Percentiles rank a stretch among this genome's conserved stretches.
Evolutionary conservation across 2,113 vertebrate species (phyloP).

Genomic region (Rostratula benghalensis): DNA sequence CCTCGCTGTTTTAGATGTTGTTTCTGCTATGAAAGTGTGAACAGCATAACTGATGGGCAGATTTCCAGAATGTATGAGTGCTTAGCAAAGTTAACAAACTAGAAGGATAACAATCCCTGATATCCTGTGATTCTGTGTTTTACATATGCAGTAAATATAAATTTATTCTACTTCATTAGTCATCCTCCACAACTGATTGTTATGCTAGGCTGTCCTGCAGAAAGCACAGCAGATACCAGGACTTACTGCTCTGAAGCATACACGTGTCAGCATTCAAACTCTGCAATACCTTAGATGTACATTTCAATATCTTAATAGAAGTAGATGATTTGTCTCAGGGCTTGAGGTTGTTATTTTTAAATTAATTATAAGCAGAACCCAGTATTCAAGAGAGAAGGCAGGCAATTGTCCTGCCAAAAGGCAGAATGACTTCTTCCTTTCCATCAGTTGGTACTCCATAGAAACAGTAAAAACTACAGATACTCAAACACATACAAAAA

Average conservation of each 20-base stretch:
- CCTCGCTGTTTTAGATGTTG: background rate
- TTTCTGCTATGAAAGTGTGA: background rate
- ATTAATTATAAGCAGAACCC: background rate
- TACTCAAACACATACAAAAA: background rate
- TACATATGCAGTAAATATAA: background rate
- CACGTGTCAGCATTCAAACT: background rate
- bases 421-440: background rate
- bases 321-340: background rate
- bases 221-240: background rate
- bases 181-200: background rate
- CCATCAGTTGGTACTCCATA: background rate
- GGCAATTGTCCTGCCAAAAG: background rate
- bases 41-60: background rate
- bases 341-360: background rate
- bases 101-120: background rate
- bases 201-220: background rate
- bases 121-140: background rate
- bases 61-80: background rate
- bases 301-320: background rate
- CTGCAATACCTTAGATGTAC: background rate
- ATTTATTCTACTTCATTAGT: background rate
- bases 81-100: background rate
- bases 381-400: background rate
- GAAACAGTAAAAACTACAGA: background rate
- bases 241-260: background rate